phyloP scores from a whole-genome alignment of 2,888 invertebrate genomes.

The Euproctis similis region DNA sequence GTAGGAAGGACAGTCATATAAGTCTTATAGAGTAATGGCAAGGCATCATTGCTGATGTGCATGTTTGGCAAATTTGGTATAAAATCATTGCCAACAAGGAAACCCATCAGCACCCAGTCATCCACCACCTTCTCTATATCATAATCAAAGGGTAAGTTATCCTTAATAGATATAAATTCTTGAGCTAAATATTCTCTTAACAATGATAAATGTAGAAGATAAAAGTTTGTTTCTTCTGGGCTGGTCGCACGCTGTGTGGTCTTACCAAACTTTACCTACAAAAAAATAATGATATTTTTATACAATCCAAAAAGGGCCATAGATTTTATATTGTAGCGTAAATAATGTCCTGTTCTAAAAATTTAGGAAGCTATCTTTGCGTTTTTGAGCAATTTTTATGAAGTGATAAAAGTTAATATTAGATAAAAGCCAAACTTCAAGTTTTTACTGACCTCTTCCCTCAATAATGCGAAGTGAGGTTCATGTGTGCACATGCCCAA shows the following conservation, averaged over 20 bases:
- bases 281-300: neutral
- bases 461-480: constrained; percentile 92
- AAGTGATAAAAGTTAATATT: too few relatives aligned
- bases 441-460: constrained; percentile 94
- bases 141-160: constrained; percentile 82
- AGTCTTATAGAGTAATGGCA: constrained; percentile 89
- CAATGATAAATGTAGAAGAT: constrained; percentile 92
- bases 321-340: too few relatives aligned
- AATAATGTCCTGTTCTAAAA: too few relatives aligned
- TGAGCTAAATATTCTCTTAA: constrained; percentile 94
- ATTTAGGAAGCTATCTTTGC: too few relatives aligned
- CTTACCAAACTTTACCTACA: constrained; percentile 84
- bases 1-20: constrained; percentile 91
- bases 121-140: constrained; percentile 95
- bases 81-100: constrained; percentile 98
- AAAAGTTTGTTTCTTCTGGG: constrained; percentile 94
- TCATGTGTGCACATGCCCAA: constrained; percentile 96
- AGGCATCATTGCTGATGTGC: constrained; percentile 92
- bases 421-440: too few relatives aligned
- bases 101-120: constrained; percentile 98
- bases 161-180: constrained; percentile 86
- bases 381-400: too few relatives aligned
- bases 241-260: constrained; percentile 80
- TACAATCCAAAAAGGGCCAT: too few relatives aligned
- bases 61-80: constrained; percentile 96